These are phyloP conservation scores for Callyntrura guangdongensis DNA, from an alignment of 2,888 invertebrate species.

Conservation along the genomic window DNA sequence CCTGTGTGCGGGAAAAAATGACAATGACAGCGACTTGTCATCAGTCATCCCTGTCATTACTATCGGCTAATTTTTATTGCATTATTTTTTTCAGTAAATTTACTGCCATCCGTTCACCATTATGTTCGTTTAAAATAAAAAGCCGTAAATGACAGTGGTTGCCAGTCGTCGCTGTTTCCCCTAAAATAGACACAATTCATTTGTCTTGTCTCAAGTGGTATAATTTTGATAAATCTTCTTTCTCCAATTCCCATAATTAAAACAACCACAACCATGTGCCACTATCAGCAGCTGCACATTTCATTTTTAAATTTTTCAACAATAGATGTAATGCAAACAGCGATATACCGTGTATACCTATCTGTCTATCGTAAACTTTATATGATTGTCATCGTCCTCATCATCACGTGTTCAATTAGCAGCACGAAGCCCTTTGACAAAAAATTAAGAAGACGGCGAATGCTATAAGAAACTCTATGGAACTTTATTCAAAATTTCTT, in stretches of 20 bases:
- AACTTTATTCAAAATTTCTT: slow-evolving; percentile 20
- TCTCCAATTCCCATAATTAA: slow-evolving; percentile 25
- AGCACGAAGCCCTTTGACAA: not conserved
- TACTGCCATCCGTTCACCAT: not conserved
- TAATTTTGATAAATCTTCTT: slow-evolving; percentile 21
- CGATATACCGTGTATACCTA: too few relatives aligned
- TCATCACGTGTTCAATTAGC: not conserved
- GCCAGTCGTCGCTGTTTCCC: slow-evolving; percentile 27
- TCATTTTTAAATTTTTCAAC: not conserved
- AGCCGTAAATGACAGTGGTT: not conserved
- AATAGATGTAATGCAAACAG: too few relatives aligned
- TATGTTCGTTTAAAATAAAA: not conserved
- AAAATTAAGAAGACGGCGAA: not conserved
- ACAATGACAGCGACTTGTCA: slow-evolving; percentile 36
- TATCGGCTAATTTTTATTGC: not conserved
- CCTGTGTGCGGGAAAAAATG: slow-evolving; percentile 18
- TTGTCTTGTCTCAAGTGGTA: slow-evolving; percentile 18
- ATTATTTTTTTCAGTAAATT: not conserved
- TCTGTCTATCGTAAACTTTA: too few relatives aligned
- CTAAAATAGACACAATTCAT: slow-evolving; percentile 8
- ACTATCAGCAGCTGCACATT: not conserved
- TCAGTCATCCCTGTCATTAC: not conserved
- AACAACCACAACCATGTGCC: not conserved
- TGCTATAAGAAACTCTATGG: not conserved
- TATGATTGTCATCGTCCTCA: too few relatives aligned